Evolutionary conservation across 2,888 invertebrate genomes (phyloP).

Genomic region (Nasonovia ribisnigri): DNA sequence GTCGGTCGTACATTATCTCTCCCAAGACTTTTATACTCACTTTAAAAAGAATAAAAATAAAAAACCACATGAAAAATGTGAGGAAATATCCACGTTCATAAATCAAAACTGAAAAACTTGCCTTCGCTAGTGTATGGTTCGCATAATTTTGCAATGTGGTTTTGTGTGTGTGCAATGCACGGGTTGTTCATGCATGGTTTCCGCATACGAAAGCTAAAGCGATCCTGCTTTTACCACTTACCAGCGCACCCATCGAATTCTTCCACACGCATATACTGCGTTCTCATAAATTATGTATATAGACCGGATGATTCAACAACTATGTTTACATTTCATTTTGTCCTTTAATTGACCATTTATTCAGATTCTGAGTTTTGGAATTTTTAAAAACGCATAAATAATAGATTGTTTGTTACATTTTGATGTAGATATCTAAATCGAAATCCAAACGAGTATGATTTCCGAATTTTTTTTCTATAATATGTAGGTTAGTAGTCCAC

Average conservation of each 20-base stretch:
- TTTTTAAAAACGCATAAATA: background rate
- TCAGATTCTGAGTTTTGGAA: background rate
- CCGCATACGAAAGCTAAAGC: background rate
- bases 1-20: slow-evolving; percentile 45
- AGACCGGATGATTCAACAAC: background rate
- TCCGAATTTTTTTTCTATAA: background rate
- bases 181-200: slow-evolving; percentile 23
- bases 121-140: background rate
- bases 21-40: slow-evolving; percentile 47
- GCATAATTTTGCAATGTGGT: slow-evolving; percentile 41
- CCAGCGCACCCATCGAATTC: background rate
- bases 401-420: background rate
- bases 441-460: background rate
- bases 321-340: background rate
- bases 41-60: background rate
- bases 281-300: background rate
- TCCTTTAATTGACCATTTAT: background rate
- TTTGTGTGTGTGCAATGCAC: background rate
- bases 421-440: background rate
- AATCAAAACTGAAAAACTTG: slow-evolving; percentile 45
- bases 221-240: slow-evolving; percentile 17
- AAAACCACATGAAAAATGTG: slow-evolving; percentile 39
- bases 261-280: background rate
- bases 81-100: slow-evolving; percentile 48
- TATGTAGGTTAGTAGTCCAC: background rate